phyloP scores from a whole-genome alignment of 2,888 invertebrate species.

The Encarsia formosa region DNA sequence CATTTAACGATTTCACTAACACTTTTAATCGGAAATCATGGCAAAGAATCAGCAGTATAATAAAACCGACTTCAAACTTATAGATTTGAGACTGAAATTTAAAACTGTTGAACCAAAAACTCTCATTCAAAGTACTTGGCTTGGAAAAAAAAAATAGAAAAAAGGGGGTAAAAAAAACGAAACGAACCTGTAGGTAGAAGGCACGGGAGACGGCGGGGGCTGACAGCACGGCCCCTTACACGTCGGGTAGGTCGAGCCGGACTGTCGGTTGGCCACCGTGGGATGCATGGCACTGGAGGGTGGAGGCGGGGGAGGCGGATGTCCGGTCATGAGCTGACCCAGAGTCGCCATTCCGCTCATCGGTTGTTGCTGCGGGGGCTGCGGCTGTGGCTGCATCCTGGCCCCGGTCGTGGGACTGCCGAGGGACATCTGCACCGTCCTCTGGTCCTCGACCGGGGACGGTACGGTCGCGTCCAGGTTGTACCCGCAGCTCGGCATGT shows the following conservation, averaged over 20 bases:
- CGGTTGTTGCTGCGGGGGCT: not conserved
- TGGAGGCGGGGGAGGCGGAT: conserved; percentile 19
- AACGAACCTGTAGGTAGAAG: too few relatives aligned
- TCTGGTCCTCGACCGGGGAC: not conserved
- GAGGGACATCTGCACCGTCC: conserved; percentile 27
- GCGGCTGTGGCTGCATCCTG: not conserved
- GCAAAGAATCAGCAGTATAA: not conserved
- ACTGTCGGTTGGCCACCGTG: conserved; percentile 30
- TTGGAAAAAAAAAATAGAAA: not conserved
- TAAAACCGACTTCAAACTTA: not conserved
- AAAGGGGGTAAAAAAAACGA: not conserved
- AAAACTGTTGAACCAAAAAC: not conserved
- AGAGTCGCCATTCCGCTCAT: conserved; percentile 4
- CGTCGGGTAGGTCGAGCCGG: conserved; percentile 28
- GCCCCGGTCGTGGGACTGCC: conserved; percentile 27
- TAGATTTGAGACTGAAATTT: not conserved
- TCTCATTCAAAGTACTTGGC: not conserved
- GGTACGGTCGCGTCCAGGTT: not conserved
- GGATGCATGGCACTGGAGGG: conserved; percentile 1
- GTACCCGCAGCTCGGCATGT: not conserved
- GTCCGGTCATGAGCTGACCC: conserved; percentile 27
- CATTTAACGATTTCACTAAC: not conserved
- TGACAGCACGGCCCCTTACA: conserved; percentile 47
- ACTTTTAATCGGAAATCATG: not conserved
- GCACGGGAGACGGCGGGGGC: conserved; percentile 14